These are phyloP conservation scores for Cirrhinus molitorella DNA, from an alignment of 2,797 vertebrate species.

Conservation along the genomic window DNA sequence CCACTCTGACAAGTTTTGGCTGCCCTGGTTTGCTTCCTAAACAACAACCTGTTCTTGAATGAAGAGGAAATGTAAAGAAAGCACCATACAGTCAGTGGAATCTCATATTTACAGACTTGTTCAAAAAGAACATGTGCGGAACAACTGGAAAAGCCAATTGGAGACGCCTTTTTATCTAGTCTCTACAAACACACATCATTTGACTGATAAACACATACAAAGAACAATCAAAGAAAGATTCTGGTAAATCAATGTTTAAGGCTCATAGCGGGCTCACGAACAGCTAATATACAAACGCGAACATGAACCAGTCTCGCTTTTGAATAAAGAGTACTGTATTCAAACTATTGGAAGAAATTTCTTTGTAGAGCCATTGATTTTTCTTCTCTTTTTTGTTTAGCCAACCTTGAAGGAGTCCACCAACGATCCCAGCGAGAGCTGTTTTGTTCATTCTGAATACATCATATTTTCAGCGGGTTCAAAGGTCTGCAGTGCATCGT, in stretches of 20 bases:
- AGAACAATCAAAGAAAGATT: slow-evolving; percentile 23
- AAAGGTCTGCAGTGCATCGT: slow-evolving; percentile 20
- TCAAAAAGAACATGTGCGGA: slow-evolving; percentile 14
- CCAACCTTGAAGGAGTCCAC: slow-evolving; percentile 38
- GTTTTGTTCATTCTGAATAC: slow-evolving; percentile 36
- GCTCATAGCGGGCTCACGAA: background rate
- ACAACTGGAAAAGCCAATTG: slow-evolving; percentile 29
- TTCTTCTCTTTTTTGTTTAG: slow-evolving; percentile 19
- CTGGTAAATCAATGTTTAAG: slow-evolving; percentile 32
- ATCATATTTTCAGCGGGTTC: slow-evolving; percentile 34
- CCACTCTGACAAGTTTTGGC: slow-evolving; percentile 59
- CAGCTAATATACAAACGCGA: slow-evolving; percentile 25
- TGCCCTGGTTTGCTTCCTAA: slow-evolving; percentile 62
- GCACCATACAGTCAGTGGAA: slow-evolving; percentile 12
- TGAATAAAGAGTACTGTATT: slow-evolving; percentile 27
- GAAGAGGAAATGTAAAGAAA: slow-evolving; percentile 10
- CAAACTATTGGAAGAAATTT: slow-evolving; percentile 33
- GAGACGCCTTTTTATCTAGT: slow-evolving; percentile 25
- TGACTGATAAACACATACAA: slow-evolving; percentile 29
- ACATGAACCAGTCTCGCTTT: background rate
- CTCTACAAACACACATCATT: slow-evolving; percentile 6
- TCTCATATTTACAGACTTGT: background rate
- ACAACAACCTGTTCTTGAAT: slow-evolving; percentile 53
- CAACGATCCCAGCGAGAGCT: slow-evolving; percentile 6
- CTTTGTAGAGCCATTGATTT: slow-evolving; percentile 41